Percentiles rank a stretch among this genome's conserved stretches.
Conservation (phyloP, 1,140 invertebrate species). For the Bombus vancouverensis region DNA sequence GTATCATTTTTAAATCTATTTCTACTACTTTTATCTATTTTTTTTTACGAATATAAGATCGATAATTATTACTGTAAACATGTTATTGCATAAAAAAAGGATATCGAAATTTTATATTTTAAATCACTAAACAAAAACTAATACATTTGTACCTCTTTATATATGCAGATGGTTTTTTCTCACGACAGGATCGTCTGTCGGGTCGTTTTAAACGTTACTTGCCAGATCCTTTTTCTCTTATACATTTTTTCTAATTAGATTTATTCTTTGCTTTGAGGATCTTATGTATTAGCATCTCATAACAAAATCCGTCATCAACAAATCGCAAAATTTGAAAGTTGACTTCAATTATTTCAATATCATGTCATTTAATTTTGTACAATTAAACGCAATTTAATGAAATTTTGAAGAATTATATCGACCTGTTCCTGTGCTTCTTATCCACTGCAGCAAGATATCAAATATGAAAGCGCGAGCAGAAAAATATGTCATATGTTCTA, state of each 20-base stretch:
- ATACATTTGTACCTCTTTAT: conserved; percentile 52
- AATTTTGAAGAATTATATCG: conserved; percentile 37
- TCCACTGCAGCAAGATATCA: conserved; percentile 34
- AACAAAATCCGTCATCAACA: conserved; percentile 76
- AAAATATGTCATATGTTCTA: conserved; percentile 55
- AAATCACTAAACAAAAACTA: conserved; percentile 4
- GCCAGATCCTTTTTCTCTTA: conserved; percentile 4
- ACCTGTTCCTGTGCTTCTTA: conserved; percentile 30
- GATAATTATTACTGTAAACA: not conserved
- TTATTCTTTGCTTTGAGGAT: conserved; percentile 40
- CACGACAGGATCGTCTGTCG: conserved; percentile 51
- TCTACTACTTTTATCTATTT: not conserved
- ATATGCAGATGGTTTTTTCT: conserved; percentile 36
- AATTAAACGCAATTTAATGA: conserved; percentile 42
- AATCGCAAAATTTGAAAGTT: conserved; percentile 60
- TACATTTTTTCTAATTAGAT: conserved; percentile 39
- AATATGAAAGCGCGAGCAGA: conserved; percentile 48
- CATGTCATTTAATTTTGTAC: conserved; percentile 37
- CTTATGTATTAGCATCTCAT: conserved; percentile 57
- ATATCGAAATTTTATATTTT: conserved; percentile 16
- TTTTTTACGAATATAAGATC: not conserved
- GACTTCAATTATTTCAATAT: conserved; percentile 52
- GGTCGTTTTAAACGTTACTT: conserved; percentile 67
- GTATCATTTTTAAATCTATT: not conserved
- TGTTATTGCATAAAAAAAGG: not conserved